Percentiles rank a stretch among this genome's conserved stretches.
Conservation (phyloP, 2,113 vertebrate genomes). For the Amphiprion ocellaris region DNA sequence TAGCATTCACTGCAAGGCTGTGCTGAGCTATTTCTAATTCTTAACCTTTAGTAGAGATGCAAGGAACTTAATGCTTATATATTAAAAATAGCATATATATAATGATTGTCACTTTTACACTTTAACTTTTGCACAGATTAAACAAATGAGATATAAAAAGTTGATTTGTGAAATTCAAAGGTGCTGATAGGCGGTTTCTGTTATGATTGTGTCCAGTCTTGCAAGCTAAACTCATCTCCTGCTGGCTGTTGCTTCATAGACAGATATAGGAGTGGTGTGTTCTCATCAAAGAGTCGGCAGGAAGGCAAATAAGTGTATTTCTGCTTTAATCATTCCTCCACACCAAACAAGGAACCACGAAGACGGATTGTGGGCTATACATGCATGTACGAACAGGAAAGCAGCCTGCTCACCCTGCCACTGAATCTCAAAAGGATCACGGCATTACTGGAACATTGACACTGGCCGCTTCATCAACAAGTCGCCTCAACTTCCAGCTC, state of each 20-base stretch:
- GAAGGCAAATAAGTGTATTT: background rate
- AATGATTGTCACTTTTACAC: too few relatives aligned
- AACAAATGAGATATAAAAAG: too few relatives aligned
- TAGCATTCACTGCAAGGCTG: too few relatives aligned
- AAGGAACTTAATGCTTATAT: too few relatives aligned
- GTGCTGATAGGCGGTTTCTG: background rate
- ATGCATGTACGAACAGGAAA: conserved; percentile 14
- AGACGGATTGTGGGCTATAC: background rate
- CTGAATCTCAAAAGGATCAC: background rate
- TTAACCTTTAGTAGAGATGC: too few relatives aligned
- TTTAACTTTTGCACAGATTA: too few relatives aligned
- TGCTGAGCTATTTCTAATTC: too few relatives aligned
- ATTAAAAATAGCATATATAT: too few relatives aligned
- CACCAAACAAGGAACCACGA: background rate
- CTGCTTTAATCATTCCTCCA: conserved; percentile 9
- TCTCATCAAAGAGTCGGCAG: background rate
- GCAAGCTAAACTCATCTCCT: background rate
- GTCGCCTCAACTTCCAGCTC: background rate
- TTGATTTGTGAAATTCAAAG: background rate
- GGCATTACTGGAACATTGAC: background rate
- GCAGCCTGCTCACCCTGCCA: background rate
- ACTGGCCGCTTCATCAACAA: background rate
- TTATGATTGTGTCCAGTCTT: background rate
- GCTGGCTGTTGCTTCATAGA: background rate
- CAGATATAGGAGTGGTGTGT: background rate